These are phyloP conservation scores for Lasaia peninsularis DNA, from an alignment of 1,140 invertebrate species.

Conservation along the genomic window DNA sequence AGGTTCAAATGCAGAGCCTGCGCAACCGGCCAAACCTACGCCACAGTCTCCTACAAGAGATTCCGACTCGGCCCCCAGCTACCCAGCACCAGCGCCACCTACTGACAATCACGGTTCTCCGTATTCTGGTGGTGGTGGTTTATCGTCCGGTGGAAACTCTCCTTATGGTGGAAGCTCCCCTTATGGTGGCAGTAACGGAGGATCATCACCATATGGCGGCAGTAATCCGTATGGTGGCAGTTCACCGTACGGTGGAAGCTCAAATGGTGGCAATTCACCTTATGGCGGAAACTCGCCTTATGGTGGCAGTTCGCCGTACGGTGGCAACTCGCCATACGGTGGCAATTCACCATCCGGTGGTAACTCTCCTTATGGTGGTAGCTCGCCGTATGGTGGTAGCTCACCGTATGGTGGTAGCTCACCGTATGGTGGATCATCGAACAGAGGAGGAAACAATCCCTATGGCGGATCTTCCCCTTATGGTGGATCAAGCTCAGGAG, in stretches of 20 bases:
- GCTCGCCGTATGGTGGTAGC: slow-evolving; percentile 19
- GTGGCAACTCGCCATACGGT: slow-evolving; percentile 36
- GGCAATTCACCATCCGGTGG: slow-evolving; percentile 35
- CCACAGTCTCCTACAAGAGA: slow-evolving; percentile 43
- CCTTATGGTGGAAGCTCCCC: slow-evolving; percentile 40
- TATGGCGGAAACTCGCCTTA: slow-evolving; percentile 24
- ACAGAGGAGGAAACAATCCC: slow-evolving; percentile 29
- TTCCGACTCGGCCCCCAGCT: slow-evolving; percentile 55
- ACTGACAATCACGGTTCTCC: slow-evolving; percentile 33
- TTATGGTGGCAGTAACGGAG: slow-evolving; percentile 36
- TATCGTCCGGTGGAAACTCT: slow-evolving; percentile 34
- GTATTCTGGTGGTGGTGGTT: slow-evolving; percentile 34
- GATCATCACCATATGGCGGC: slow-evolving; percentile 35
- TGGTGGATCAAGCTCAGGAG: slow-evolving; percentile 30
- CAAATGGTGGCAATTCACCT: slow-evolving; percentile 20
- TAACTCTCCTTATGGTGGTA: slow-evolving; percentile 32
- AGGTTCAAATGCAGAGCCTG: slow-evolving; percentile 58
- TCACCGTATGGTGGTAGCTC: slow-evolving; percentile 22
- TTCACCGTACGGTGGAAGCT: slow-evolving; percentile 37
- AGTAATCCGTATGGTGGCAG: slow-evolving; percentile 18
- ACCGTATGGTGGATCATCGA: slow-evolving; percentile 26
- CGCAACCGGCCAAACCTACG: slow-evolving; percentile 48
- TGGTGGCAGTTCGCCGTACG: slow-evolving; percentile 32
- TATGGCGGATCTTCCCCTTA: slow-evolving; percentile 35
- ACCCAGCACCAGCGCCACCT: slow-evolving; percentile 63